Conservation (phyloP, 2,888 invertebrate species). For the Mesodorylaimus sp. region DNA sequence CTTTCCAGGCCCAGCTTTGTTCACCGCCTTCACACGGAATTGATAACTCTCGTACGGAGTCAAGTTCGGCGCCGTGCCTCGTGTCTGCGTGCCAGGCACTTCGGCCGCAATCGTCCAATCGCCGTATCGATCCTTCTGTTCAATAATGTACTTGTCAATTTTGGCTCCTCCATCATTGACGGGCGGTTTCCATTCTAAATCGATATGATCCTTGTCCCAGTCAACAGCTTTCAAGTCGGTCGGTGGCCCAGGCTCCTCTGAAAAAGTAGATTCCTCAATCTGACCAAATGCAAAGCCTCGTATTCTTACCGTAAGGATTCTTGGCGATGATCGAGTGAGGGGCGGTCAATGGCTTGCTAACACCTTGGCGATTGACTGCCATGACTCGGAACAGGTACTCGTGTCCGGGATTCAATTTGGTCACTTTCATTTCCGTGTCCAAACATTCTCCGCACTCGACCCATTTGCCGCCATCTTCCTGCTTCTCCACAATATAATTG, state of each 20-base stretch:
- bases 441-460: slow-evolving; percentile 27
- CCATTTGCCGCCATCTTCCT: slow-evolving; percentile 29
- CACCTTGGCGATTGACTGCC: slow-evolving; percentile 80
- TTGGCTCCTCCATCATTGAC: slow-evolving; percentile 77
- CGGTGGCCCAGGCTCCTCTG: slow-evolving; percentile 27
- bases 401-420: slow-evolving; percentile 71
- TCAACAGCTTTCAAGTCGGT: slow-evolving; percentile 46
- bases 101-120: slow-evolving; percentile 26
- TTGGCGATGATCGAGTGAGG: slow-evolving; percentile 70
- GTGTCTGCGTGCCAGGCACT: slow-evolving; percentile 49
- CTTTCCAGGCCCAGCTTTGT: slow-evolving; percentile 74
- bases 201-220: slow-evolving; percentile 88
- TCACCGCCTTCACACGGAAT: slow-evolving; percentile 56
- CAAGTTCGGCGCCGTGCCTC: slow-evolving; percentile 63
- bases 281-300: no score
- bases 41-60: slow-evolving; percentile 79
- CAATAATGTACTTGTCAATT: slow-evolving; percentile 38
- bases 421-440: slow-evolving; percentile 37
- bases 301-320: slow-evolving; percentile 68
- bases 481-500: slow-evolving; percentile 72
- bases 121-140: slow-evolving; percentile 30
- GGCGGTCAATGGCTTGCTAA: slow-evolving; percentile 62
- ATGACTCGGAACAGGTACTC: slow-evolving; percentile 83
- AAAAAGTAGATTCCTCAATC: no score
- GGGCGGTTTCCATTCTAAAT: slow-evolving; percentile 86